Evolutionary conservation across 2,113 vertebrate genomes (phyloP), one percentile per base, ranked within the genome.

Genomic region (Leucopternis melanops): DNA sequence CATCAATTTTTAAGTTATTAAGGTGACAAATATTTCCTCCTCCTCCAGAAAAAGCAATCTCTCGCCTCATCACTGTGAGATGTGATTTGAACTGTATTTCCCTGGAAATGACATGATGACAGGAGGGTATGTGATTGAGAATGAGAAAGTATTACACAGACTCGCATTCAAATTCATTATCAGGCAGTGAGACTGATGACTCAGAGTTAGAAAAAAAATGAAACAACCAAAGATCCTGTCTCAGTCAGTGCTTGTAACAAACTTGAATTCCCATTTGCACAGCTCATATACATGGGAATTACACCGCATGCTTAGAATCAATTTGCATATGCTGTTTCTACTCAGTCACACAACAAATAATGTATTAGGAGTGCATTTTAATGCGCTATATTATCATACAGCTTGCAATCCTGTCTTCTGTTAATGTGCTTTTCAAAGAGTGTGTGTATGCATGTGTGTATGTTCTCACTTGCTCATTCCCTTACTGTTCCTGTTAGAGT

Each of bases 161-260:
- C 70, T 92, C 3, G 1, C 44, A 84, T 93, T 90, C 91, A 95
- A 97, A 95, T 96, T 91, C 91, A 79, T 97, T 92, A 90, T 93
- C 90, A 93, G 86, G 40, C 89, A 78, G 92, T 54, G 79, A 95
- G 96, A 95, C 82, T 79, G 90, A 96, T 96, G 92, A 92, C 59
- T 96, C 93, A 97, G 94, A 87, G 47, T 40, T 16, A 81, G 69
- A 69, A 84, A 96, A 87, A 87, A 94, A 90, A 67, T 38, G 40
- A 93, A 93, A 93, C 58, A 82, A 88, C 52, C 69, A 78, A 92
- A 92, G 70, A 93, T 75, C 14, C 2, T 73, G 89, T 92, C 88
- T 95, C 92, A 93, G 94, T 92, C 69, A 92, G 65, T 91, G 89
- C 89, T 94, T 87, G 88, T 94, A 96, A 90, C 89, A 95, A 91